A percentile compares a stretch with the other conserved stretches of the same genome.
Evolutionary conservation across 2,797 vertebrate genomes (phyloP).

Genomic region (Knipowitschia caucasica): DNA sequence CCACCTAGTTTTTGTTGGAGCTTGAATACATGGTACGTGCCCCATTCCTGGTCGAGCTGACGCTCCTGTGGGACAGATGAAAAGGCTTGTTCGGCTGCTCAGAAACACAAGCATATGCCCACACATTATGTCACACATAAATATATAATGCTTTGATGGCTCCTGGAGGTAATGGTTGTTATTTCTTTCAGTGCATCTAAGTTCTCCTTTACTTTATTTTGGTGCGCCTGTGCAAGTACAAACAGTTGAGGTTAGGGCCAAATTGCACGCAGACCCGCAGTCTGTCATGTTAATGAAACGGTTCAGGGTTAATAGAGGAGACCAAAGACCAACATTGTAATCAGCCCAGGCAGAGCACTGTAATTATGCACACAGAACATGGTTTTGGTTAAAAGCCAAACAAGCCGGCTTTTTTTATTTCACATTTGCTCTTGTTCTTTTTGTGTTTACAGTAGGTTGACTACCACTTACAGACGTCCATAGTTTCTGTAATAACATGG

Average conservation of each 20-base stretch:
- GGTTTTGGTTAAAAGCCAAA: constrained; percentile 60
- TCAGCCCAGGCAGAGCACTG: constrained; percentile 51
- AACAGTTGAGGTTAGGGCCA: constrained; percentile 51
- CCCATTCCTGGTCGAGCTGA: constrained; percentile 63
- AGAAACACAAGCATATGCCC: constrained; percentile 27
- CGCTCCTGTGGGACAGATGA: constrained; percentile 66
- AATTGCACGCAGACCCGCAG: constrained; percentile 55
- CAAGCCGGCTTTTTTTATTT: constrained; percentile 46
- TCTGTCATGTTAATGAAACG: constrained; percentile 69
- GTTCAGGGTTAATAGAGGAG: constrained; percentile 64
- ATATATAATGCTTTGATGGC: constrained; percentile 48
- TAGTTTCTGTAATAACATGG: constrained; percentile 35
- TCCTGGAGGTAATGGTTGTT: constrained; percentile 43
- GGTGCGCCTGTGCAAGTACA: constrained; percentile 38
- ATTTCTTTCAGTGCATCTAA: constrained; percentile 27
- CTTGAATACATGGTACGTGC: constrained; percentile 63
- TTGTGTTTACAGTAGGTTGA: constrained; percentile 35
- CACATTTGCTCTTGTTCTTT: constrained; percentile 53
- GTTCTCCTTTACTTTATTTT: constrained; percentile 44
- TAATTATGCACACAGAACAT: constrained; percentile 63
- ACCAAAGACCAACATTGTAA: constrained; percentile 68
- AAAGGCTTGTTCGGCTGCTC: constrained; percentile 56
- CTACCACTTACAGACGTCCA: constrained; percentile 43
- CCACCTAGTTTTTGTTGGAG: constrained; percentile 67
- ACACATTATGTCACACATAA: constrained; percentile 43